Evolutionary conservation across 2,888 invertebrate species (phyloP).

Genomic region (Cartodere bifasciata): DNA sequence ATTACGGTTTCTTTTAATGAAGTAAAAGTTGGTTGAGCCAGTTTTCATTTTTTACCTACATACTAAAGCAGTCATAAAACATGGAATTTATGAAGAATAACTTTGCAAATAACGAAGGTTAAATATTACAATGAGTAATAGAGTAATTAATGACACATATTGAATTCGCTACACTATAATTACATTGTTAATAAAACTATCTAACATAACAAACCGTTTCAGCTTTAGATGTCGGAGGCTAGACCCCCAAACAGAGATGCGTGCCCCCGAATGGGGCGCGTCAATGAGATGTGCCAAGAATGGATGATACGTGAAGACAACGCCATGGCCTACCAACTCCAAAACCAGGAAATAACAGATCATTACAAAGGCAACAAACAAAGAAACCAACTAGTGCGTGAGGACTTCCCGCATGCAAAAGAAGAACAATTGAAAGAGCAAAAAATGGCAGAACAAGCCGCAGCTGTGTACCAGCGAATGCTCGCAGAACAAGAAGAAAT

Average conservation of each 20-base stretch:
- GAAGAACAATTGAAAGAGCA: conserved; percentile 61
- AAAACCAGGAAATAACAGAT: conserved; percentile 68
- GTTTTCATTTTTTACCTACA: no score
- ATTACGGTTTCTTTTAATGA: no score
- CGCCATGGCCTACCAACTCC: conserved; percentile 66
- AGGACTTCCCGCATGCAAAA: conserved; percentile 64
- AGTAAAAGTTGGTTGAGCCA: no score
- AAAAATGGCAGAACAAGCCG: conserved; percentile 48
- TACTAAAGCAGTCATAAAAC: no score
- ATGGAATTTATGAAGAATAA: no score
- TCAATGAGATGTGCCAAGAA: conserved; percentile 65
- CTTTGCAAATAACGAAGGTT: no score
- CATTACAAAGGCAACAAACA: conserved; percentile 66
- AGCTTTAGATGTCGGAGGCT: conserved; percentile 1
- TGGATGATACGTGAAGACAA: conserved; percentile 78
- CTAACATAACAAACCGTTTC: no score
- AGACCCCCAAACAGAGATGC: background rate
- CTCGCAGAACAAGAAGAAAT: conserved; percentile 56
- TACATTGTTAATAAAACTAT: no score
- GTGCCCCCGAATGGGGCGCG: conserved; percentile 50
- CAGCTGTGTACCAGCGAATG: conserved; percentile 44
- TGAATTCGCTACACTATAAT: no score
- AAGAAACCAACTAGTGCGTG: conserved; percentile 62
- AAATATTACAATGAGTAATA: no score
- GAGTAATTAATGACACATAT: no score